These are phyloP conservation scores for Craseonycteris thonglongyai DNA, from an alignment of 2,113 vertebrate genomes.

Conservation along the genomic window DNA sequence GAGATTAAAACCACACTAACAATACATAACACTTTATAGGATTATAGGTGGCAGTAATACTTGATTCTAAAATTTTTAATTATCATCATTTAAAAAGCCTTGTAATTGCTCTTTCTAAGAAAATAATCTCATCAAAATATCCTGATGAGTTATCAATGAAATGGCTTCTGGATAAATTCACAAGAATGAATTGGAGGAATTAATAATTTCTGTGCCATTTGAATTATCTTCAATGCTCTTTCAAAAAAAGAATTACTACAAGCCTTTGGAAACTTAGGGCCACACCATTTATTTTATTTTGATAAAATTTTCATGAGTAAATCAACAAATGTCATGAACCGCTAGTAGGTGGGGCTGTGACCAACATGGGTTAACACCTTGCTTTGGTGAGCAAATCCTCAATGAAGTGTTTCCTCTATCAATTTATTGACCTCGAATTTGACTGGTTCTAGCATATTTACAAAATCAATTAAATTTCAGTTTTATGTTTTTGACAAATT, in stretches of 20 bases:
- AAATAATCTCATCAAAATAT: neutral
- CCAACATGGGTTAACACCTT: rapidly evolving
- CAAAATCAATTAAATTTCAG: neutral
- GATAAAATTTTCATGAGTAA: neutral
- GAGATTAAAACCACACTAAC: neutral
- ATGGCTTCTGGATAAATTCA: neutral
- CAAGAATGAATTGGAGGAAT: neutral
- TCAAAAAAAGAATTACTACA: neutral
- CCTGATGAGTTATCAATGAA: neutral
- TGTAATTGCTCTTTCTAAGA: neutral
- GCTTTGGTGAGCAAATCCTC: neutral
- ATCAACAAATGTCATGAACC: neutral
- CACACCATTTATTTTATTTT: neutral
- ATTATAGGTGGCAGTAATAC: neutral
- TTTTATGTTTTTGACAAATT: neutral
- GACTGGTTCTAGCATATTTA: neutral
- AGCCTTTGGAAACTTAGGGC: neutral
- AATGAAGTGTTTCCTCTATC: neutral
- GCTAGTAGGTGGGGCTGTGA: neutral
- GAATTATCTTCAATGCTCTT: neutral
- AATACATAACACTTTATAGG: neutral
- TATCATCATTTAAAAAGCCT: neutral
- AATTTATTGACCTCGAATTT: neutral
- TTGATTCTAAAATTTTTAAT: neutral
- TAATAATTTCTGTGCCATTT: neutral